Evolutionary conservation across 2,113 vertebrate species (phyloP), one percentile per base, ranked within the genome.

Genomic region (Lutjanus erythropterus): DNA sequence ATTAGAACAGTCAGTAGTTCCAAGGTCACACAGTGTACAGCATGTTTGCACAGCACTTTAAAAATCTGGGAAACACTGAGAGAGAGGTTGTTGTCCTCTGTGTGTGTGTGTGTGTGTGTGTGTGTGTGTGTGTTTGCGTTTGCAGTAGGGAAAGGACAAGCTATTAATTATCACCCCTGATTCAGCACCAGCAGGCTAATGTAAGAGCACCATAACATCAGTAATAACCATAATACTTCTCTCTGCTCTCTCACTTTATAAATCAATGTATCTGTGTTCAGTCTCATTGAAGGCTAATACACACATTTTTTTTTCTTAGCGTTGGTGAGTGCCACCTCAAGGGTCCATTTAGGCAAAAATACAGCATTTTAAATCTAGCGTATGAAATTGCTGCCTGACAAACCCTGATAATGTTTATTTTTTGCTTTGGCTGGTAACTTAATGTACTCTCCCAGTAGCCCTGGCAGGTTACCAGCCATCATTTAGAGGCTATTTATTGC

Each of bases 161-260:
- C 85, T 73, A 78, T 89, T 88, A 83, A 85, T 83, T 81, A 81
- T 83, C 78, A 55, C 18, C 73, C 31, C 71, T 81, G 84, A 88
- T 76, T 80, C 66, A 85, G 85, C 83, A 71, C 6, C 35, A 62
- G 29, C 58, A 15, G 47, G 79, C 55, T 60, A 77, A 72, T 73
- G 69, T 78, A 10, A 62, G 60, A 61, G 41, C 52, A 71, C 2
- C 49, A 27, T 44, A 62, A 61, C 75, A 71, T 49, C 59, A 49
- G 15, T 11, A 53, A 55, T 42, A 47, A 42, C 52, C 39, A 10
- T 18, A 78, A 46, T 4, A 29, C 56, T 25, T 23, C 23, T 29
- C 18, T 60, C 49, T 6, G 9, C 12, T 44, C n/a, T 42, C 25
- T 59, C 27, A n/a, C 23, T 27, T 44, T 68, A 14, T 33, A 21